Conservation (phyloP, 1,140 invertebrate genomes). For the Idris sp. region DNA sequence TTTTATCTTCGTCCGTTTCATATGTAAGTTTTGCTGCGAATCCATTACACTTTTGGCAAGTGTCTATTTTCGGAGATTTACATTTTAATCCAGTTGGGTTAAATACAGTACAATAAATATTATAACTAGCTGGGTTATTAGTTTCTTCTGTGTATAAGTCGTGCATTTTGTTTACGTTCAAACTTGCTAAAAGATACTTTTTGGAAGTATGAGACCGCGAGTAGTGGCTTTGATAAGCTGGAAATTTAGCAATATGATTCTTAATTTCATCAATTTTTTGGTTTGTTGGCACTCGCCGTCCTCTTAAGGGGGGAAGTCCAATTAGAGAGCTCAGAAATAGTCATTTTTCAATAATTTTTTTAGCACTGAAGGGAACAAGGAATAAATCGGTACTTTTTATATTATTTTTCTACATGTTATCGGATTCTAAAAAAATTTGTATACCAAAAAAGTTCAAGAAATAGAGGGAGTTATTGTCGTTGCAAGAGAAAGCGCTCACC, state of each 20-base stretch:
- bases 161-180: conserved; percentile 30
- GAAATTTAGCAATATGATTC: conserved; percentile 36
- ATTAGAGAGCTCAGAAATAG: too few species aligned
- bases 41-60: conserved; percentile 59
- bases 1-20: conserved; percentile 29
- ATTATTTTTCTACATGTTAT: too few species aligned
- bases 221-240: conserved; percentile 40
- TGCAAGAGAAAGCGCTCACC: too few species aligned
- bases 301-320: too few species aligned
- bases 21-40: conserved; percentile 44
- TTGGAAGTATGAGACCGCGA: conserved; percentile 19
- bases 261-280: conserved; percentile 23
- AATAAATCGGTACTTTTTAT: too few species aligned
- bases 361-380: too few species aligned
- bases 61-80: conserved; percentile 56
- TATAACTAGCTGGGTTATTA: conserved; percentile 28
- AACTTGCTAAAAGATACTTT: conserved; percentile 25
- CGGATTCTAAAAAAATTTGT: too few species aligned
- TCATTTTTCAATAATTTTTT: too few species aligned
- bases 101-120: too few species aligned
- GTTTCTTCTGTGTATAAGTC: conserved; percentile 16
- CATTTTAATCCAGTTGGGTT: conserved; percentile 49
- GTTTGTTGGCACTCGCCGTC: too few species aligned
- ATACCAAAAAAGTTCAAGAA: too few species aligned
- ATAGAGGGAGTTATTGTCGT: too few species aligned